A percentile compares a stretch with the other conserved stretches of the same genome.
Evolutionary conservation across 2,113 vertebrate species (phyloP).

Genomic region (Pungitius pungitius): DNA sequence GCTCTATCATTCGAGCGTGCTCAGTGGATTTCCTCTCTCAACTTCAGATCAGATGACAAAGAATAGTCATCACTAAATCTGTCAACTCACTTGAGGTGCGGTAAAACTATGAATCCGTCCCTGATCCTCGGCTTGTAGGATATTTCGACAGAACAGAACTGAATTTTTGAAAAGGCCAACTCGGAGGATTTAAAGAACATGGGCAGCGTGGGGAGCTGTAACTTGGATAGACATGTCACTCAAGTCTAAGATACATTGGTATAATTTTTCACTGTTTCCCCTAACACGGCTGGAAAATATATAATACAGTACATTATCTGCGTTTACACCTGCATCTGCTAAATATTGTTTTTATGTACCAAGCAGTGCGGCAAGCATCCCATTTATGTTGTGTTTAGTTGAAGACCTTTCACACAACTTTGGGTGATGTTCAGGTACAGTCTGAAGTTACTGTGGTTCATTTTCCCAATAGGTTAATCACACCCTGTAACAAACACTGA

Average conservation of each 20-base stretch:
- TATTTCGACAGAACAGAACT: conserved; percentile 65
- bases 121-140: conserved; percentile 58
- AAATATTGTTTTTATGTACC: neutral
- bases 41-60: conserved; percentile 53
- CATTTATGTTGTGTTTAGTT: neutral
- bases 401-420: neutral
- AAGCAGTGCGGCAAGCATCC: neutral
- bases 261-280: neutral
- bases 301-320: neutral
- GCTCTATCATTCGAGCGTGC: conserved; percentile 18
- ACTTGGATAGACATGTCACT: conserved; percentile 43
- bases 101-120: conserved; percentile 50
- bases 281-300: neutral
- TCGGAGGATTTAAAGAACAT: conserved; percentile 63
- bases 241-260: conserved; percentile 1
- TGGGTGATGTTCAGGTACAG: neutral
- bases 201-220: conserved; percentile 41
- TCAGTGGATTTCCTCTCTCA: conserved; percentile 43
- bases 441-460: neutral
- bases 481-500: neutral
- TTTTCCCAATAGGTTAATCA: neutral
- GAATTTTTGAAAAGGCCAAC: conserved; percentile 71
- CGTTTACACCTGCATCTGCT: neutral
- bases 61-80: conserved; percentile 57
- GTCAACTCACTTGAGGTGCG: conserved; percentile 56